These are phyloP conservation scores for Mylabris phalerata DNA, from an alignment of 1,140 invertebrate species.

Conservation along the genomic window DNA sequence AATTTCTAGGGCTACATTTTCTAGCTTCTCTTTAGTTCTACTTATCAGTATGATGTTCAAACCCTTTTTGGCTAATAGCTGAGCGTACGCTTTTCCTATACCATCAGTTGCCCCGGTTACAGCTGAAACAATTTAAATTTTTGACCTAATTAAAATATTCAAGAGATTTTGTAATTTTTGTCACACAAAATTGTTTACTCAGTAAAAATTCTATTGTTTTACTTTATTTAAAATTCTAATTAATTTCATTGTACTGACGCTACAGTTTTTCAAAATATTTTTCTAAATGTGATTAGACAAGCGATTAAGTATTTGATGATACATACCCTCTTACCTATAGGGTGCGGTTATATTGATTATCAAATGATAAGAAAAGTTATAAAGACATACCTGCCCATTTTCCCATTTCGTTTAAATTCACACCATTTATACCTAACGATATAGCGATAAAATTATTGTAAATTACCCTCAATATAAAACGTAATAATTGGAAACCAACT, in stretches of 20 bases:
- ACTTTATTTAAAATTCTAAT: neutral
- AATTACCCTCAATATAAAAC: slow-evolving; percentile 29
- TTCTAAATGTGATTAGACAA: too few species aligned
- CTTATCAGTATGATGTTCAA: slow-evolving; percentile 86
- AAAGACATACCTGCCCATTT: slow-evolving; percentile 46
- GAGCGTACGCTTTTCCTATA: slow-evolving; percentile 83
- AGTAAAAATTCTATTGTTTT: neutral
- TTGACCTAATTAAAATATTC: too few species aligned
- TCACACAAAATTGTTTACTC: neutral
- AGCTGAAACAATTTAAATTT: slow-evolving; percentile 51
- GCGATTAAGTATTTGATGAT: too few species aligned
- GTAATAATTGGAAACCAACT: slow-evolving; percentile 31
- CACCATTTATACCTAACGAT: slow-evolving; percentile 37
- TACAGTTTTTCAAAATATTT: too few species aligned
- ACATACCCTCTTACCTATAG: neutral
- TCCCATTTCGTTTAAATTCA: slow-evolving; percentile 43
- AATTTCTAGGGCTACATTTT: slow-evolving; percentile 74
- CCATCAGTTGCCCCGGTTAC: slow-evolving; percentile 89
- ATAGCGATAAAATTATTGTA: slow-evolving; percentile 43
- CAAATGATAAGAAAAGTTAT: neutral
- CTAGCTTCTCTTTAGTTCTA: slow-evolving; percentile 73
- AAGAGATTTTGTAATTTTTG: too few species aligned
- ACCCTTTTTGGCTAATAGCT: slow-evolving; percentile 71
- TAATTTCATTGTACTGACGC: too few species aligned
- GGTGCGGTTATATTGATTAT: neutral